Base-by-base conservation (phyloP, 2,888 invertebrate genomes). In the Zygogramma bicolorata region DNA sequence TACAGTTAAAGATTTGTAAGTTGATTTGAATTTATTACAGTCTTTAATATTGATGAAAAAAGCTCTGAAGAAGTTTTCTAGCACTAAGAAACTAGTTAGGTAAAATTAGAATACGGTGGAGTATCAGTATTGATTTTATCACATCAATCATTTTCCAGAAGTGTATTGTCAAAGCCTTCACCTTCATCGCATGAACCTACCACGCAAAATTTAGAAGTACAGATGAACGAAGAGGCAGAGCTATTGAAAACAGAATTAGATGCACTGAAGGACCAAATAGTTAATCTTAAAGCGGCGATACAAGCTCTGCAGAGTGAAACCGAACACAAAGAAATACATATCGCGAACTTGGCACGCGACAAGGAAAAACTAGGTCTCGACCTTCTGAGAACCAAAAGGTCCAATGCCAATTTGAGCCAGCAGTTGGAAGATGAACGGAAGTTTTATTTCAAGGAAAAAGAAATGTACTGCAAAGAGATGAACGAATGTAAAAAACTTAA, bases 361-460 rank as follows among this genome's bases (percentile, higher is more conserved):
- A 90, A 90, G 79, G 89, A 90, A 79, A 88, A 88, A 80, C 77
- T 90, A 25, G 84, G 85, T 10, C 77, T 86, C 13, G 89, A 90
- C 80, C 81, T 90, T 40, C 87, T 88, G 77, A 88, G 86, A 77
- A 87, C 88, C 58, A 88, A 87, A 80, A 84, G 89, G 78, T 87
- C 87, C 6, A 89, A 88, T 71, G 85, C 85, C 75, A 88, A 86
- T 79, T 80, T 90, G 71, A 86, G 87, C 75, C 88, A 90, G 83
- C 90, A 90, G 82, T 82, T 90, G 74, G 87, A 88, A 73, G 89
- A 90, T 75, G 90, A 90, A 84, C 86, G 90, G 81, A 87, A 86
- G 71, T 89, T 88, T 79, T 89, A 90, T 81, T 88, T 87, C 74
- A 88, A 88, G 79, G 90, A 90, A 81, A 90, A 90, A 78, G 88